Conservation (phyloP, 2,888 invertebrate genomes). For the Dendrolimus houi region DNA sequence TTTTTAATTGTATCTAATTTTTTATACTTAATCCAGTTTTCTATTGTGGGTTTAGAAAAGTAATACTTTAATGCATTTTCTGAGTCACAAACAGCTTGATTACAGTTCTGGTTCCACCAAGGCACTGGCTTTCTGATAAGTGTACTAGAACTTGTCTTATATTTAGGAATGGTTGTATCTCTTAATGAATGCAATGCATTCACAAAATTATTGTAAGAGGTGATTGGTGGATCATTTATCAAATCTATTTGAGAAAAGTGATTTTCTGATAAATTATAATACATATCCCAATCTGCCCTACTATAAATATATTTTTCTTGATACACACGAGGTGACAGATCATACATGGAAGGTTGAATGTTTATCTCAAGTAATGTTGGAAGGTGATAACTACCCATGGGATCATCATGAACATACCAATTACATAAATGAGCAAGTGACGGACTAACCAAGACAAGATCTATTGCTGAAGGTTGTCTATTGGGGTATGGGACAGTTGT, state of each 20-base stretch:
- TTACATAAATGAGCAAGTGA: neutral
- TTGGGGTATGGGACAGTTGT: conserved; percentile 4
- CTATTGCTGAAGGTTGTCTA: neutral
- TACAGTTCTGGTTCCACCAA: conserved; percentile 2
- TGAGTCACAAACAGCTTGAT: neutral
- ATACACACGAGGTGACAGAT: neutral
- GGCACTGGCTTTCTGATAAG: conserved; percentile 1
- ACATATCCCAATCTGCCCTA: neutral
- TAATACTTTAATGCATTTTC: no score
- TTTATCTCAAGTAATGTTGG: neutral
- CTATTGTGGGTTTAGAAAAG: no score
- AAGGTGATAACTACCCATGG: neutral
- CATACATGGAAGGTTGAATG: neutral
- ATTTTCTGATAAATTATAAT: neutral
- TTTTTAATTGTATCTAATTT: no score
- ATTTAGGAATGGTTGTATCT: conserved; percentile 2
- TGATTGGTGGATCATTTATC: neutral
- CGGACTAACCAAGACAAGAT: neutral
- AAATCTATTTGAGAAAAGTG: neutral
- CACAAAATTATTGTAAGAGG: neutral
- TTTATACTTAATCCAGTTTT: no score
- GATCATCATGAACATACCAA: neutral
- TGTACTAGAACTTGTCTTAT: neutral
- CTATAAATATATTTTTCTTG: neutral
- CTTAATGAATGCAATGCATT: neutral